Evolutionary conservation across 1,140 invertebrate genomes (phyloP), one percentile per base, ranked within the genome.

Genomic region (Aricia agestis): DNA sequence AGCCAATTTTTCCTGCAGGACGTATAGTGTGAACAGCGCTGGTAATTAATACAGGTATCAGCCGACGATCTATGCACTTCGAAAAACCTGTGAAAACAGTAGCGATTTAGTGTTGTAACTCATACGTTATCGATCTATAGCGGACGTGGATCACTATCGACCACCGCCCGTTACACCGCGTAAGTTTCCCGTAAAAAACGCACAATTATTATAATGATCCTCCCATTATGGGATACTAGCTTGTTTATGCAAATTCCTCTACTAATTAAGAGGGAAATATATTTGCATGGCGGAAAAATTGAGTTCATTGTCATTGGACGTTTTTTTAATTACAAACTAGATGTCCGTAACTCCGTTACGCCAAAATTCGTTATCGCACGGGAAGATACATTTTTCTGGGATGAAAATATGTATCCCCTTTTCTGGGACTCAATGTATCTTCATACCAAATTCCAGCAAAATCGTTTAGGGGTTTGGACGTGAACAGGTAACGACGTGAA

Each of bases 221-320:
- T 83, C 86, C 87, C 82, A 86, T 82, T 89, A 91, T 89, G 87
- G 87, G 81, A 85, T 86, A 74, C 77, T 70, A 77, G 71, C 83
- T 86, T 87, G 85, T 84, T 82, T 90, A 89, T 91, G 89, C 81
- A 87, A 89, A 91, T 91, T 69, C 72, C 71, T 72, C 72, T 74
- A 82, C 82, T 89, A 88, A 91, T 89, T 89, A 91, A 82, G 80
- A 88, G 75, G 82, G 82, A 86, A 89, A 85, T 85, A 84, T 76
- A 75, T 85, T 85, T 82, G 81, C 83, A 82, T 87, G 80, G 76
- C 70, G 73, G 73, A 65, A 68, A 36, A 77, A 77, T 67, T 72
- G 18, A 69, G 82, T 80, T 81, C 80, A 78, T 80, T 82, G 78
- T 85, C 79, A 84, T 75, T 80, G 74, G 17, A 1, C 59, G 59